Evolutionary conservation across 2,113 vertebrate species (phyloP).

Genomic region (Grantiella picta): DNA sequence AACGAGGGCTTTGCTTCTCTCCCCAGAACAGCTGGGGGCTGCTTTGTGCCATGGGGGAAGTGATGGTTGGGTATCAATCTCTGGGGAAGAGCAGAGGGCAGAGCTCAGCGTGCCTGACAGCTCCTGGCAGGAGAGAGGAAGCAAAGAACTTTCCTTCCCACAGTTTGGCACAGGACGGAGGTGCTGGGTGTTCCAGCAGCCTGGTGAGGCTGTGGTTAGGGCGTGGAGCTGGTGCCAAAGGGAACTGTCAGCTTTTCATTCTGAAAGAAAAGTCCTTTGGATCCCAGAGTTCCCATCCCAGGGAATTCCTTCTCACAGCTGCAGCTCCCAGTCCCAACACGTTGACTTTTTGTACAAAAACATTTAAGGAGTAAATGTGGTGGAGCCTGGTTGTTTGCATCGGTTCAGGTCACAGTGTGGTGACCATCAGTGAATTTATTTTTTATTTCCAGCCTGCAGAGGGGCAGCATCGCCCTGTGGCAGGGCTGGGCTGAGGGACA

Average conservation of each 20-base stretch:
- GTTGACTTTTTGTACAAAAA: accelerated
- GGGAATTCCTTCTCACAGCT: not conserved
- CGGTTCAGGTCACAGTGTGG: accelerated
- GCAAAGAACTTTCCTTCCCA: not conserved
- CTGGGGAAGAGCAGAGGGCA: not conserved
- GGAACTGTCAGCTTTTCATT: not conserved
- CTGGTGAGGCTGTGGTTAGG: accelerated
- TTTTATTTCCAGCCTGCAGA: not conserved
- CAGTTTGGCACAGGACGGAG: accelerated
- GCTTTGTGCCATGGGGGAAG: not conserved
- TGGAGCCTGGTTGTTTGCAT: accelerated
- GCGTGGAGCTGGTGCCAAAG: not conserved
- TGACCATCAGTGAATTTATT: not conserved
- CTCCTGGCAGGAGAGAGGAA: not conserved
- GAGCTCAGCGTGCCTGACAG: not conserved
- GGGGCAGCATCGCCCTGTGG: no score
- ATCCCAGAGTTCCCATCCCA: not conserved
- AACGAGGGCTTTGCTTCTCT: not conserved
- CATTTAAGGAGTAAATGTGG: no score
- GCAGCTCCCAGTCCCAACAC: accelerated
- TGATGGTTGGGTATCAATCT: accelerated
- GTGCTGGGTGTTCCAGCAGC: not conserved
- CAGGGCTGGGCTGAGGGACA: no score
- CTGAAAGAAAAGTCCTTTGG: not conserved
- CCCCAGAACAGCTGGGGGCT: not conserved